Evolutionary conservation across 2,797 vertebrate genomes (phyloP), one percentile per base, ranked within the genome.

Genomic region (Anniella stebbinsi): DNA sequence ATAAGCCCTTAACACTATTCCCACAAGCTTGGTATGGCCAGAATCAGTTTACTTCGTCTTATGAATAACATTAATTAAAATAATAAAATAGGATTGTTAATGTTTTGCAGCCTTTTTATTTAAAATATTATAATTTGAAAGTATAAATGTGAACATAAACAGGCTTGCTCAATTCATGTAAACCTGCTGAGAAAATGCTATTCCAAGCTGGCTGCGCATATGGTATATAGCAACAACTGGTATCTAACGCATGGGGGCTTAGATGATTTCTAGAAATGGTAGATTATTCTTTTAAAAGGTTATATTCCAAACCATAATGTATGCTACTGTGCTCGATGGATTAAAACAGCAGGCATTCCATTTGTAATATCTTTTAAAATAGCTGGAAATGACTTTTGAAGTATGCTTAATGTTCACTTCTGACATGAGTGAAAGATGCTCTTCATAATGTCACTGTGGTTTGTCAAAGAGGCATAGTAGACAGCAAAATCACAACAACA

Each of bases 331-430:
- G 3, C 11, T 80, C 38, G 11, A 89, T 90, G 38, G 66, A 89
- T 88, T 91, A 92, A 92, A 95, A 15, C 33, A 90, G 13, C 66
- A 92, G 23, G 33, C 3, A 84, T 87, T 12, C 1, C 63, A 87
- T 91, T 88, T 77, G 1, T 10, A 86, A 11, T 88, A 84, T 67
- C 6, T 93, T 94, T 88, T 84, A 90, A 94, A 82, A 86, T 41
- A 67, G 33, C 4, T 90, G 87, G 17, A 6, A 76, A 67, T 17
- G 86, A 3, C 5, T 51, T 94, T 0, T 0, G 87, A 90, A 93
- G 9, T 84, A 76, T 83, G 17, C 33, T 91, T 84, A 92, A 91
- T 33, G 1, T 4, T 86, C 88, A 57, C 1, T 80, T 92, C 23
- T 2, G 54, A 51, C 11, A 38, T 87, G 86, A 91, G 33, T 88